Evolutionary conservation across 2,888 invertebrate genomes (phyloP).

Genomic region (Bruchidius siliquastri): DNA sequence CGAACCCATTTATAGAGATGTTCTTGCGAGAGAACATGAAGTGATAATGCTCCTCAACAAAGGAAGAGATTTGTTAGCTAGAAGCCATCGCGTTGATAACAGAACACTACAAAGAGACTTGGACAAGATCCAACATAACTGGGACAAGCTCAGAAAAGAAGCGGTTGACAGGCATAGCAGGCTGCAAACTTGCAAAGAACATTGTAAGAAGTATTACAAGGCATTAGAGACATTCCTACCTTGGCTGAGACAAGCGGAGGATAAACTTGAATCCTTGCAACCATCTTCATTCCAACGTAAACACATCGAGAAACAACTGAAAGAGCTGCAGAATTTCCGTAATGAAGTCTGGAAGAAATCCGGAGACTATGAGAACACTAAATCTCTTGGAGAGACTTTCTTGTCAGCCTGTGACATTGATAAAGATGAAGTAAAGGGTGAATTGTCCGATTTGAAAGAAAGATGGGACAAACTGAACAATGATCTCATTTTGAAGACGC

Average conservation of each 20-base stretch:
- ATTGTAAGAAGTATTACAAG: conserved; percentile 83
- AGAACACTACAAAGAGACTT: conserved; percentile 71
- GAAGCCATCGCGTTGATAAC: conserved; percentile 49
- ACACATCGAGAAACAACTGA: conserved; percentile 81
- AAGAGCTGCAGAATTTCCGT: conserved; percentile 82
- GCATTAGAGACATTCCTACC: conserved; percentile 81
- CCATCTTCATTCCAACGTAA: conserved; percentile 78
- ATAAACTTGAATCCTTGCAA: conserved; percentile 71
- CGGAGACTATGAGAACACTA: conserved; percentile 88
- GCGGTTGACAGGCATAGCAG: conserved; percentile 81
- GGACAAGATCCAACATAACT: conserved; percentile 83
- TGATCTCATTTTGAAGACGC: conserved; percentile 70
- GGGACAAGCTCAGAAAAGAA: conserved; percentile 88
- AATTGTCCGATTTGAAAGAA: conserved; percentile 75
- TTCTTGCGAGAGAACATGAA: conserved; percentile 86
- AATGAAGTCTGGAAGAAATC: conserved; percentile 92
- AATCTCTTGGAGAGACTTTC: conserved; percentile 82
- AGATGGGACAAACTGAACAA: conserved; percentile 90
- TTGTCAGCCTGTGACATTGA: conserved; percentile 85
- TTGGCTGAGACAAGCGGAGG: conserved; percentile 85
- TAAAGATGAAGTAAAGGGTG: conserved; percentile 81
- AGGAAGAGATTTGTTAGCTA: conserved; percentile 65
- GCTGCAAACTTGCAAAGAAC: conserved; percentile 86
- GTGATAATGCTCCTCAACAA: conserved; percentile 91
- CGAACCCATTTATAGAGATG: conserved; percentile 84